Percentiles rank a stretch among this genome's conserved stretches.
Evolutionary conservation across 2,797 vertebrate species (phyloP).

Genomic region (Pantherophis vulpinus): DNA sequence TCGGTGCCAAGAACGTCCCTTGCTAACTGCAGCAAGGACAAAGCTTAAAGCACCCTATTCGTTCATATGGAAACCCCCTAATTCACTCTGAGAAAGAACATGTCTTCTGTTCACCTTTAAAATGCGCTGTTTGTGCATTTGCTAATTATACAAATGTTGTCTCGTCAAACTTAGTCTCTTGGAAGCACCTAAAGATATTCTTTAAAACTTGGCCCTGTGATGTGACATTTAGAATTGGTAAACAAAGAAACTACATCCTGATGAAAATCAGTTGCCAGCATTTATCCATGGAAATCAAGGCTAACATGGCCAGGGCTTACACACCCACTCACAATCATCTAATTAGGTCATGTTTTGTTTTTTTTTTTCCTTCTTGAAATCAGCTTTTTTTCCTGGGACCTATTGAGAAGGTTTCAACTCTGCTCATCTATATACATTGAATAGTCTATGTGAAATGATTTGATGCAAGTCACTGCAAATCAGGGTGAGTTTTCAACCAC

Average conservation of each 20-base stretch:
- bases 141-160: not conserved
- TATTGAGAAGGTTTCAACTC: not conserved
- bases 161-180: not conserved
- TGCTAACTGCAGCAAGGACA: not conserved
- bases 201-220: not conserved
- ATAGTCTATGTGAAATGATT: not conserved
- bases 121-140: not conserved
- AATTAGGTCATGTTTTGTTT: not conserved
- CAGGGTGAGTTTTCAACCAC: not conserved
- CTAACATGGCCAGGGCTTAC: not conserved
- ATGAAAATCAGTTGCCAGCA: not conserved
- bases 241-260: not conserved
- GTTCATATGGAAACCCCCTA: no score
- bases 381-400: not conserved
- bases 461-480: not conserved
- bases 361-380: not conserved
- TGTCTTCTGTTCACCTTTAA: not conserved
- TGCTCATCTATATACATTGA: not conserved
- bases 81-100: not conserved
- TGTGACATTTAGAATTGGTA: not conserved
- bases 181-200: not conserved
- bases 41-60: not conserved
- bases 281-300: not conserved
- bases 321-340: not conserved
- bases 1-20: not conserved